Conservation (phyloP, 2,797 vertebrate genomes). For the Diplodus puntazzo region DNA sequence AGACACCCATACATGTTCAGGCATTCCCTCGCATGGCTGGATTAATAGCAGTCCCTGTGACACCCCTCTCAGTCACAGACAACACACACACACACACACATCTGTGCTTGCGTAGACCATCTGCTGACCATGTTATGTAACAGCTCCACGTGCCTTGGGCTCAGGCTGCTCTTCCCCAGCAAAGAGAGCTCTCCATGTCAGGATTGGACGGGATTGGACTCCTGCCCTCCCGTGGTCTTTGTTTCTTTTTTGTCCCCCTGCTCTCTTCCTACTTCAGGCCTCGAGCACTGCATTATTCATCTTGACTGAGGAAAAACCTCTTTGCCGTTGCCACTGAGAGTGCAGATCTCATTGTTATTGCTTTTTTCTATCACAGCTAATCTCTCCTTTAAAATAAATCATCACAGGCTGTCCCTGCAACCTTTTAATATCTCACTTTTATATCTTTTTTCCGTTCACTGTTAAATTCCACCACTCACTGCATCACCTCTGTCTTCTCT, state of each 20-base stretch:
- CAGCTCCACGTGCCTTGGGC: constrained; percentile 75
- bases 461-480: constrained; percentile 27
- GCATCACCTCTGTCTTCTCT: neutral
- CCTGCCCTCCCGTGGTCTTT: neutral
- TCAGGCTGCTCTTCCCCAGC: constrained; percentile 74
- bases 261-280: constrained; percentile 43
- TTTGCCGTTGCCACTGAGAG: constrained; percentile 38
- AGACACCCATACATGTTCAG: constrained; percentile 49
- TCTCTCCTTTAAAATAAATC: constrained; percentile 42
- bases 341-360: constrained; percentile 30
- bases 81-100: constrained; percentile 58
- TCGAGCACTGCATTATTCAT: constrained; percentile 68
- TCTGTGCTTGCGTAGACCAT: constrained; percentile 78
- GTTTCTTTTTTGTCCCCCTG: constrained; percentile 7
- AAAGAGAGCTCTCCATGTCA: constrained; percentile 70
- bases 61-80: constrained; percentile 51
- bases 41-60: constrained; percentile 60
- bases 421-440: constrained; percentile 10
- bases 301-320: constrained; percentile 59
- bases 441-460: constrained; percentile 34
- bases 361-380: constrained; percentile 35
- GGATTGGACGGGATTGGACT: constrained; percentile 49
- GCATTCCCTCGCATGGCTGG: constrained; percentile 66
- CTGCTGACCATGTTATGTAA: constrained; percentile 84
- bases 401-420: constrained; percentile 4